Conservation (phyloP, 2,888 invertebrate genomes). For the Dasypogon diadema region DNA sequence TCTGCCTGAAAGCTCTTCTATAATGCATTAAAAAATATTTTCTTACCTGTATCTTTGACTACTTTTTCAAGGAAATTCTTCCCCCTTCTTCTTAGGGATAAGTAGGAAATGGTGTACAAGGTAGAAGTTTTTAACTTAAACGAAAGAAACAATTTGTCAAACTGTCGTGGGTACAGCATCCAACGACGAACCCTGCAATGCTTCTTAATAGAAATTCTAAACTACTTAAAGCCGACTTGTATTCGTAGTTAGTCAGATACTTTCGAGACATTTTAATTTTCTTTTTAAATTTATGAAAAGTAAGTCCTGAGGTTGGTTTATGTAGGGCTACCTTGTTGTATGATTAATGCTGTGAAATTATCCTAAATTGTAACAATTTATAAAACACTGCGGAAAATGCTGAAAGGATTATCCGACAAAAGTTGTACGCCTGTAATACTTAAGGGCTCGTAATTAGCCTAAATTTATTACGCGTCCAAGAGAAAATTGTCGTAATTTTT, state of each 20-base stretch:
- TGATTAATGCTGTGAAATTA: constrained; percentile 32
- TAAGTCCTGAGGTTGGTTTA: background rate
- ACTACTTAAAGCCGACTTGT: constrained; percentile 22
- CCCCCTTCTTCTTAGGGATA: background rate
- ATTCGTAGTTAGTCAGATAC: constrained; percentile 25
- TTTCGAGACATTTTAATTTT: constrained; percentile 8
- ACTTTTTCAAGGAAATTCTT: background rate
- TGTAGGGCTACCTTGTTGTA: constrained; percentile 11
- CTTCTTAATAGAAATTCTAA: constrained; percentile 24
- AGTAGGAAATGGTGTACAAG: background rate
- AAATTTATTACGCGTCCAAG: constrained; percentile 20
- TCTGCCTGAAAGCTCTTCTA: too few species aligned
- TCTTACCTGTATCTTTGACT: background rate
- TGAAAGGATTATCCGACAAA: constrained; percentile 33
- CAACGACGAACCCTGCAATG: background rate
- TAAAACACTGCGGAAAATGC: constrained; percentile 20
- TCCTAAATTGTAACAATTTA: constrained; percentile 37
- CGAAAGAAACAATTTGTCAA: constrained; percentile 45
- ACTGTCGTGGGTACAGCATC: background rate
- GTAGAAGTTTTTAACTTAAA: constrained; percentile 42
- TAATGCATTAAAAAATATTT: background rate
- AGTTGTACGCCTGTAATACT: constrained; percentile 11
- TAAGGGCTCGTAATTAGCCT: constrained; percentile 19
- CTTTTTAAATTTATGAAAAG: background rate
- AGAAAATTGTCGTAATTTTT: background rate